Conservation (phyloP, 2,113 vertebrate species). For the Antigone vipio region DNA sequence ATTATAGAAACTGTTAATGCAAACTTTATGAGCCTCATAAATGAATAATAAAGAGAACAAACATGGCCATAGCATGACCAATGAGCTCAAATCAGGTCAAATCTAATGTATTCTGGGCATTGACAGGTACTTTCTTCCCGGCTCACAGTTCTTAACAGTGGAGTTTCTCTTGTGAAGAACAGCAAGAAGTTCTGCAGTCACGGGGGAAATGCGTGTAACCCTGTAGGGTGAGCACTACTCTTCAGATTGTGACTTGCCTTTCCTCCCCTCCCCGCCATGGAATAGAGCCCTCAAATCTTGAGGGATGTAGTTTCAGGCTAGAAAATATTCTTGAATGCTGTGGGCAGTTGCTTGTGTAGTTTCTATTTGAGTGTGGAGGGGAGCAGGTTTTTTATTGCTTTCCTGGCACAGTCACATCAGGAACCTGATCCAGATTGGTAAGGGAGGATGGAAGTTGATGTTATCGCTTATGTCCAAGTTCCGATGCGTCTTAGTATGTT, state of each 20-base stretch:
- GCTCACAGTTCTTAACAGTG: neutral
- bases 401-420: neutral
- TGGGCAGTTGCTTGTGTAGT: neutral
- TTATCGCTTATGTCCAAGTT: neutral
- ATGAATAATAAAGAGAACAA: neutral
- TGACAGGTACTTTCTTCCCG: neutral
- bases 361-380: neutral
- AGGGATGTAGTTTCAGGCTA: neutral
- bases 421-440: neutral
- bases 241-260: neutral
- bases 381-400: neutral
- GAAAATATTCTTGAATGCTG: neutral
- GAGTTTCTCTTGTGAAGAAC: neutral
- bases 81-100: neutral
- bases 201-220: rapidly evolving
- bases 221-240: neutral
- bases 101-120: neutral
- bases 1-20: neutral
- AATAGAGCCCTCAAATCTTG: neutral
- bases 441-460: neutral
- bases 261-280: neutral
- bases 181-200: neutral
- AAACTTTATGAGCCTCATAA: neutral
- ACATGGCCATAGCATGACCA: neutral
- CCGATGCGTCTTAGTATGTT: rapidly evolving